Conservation (phyloP, 2,888 invertebrate genomes). For the Troides helena region DNA sequence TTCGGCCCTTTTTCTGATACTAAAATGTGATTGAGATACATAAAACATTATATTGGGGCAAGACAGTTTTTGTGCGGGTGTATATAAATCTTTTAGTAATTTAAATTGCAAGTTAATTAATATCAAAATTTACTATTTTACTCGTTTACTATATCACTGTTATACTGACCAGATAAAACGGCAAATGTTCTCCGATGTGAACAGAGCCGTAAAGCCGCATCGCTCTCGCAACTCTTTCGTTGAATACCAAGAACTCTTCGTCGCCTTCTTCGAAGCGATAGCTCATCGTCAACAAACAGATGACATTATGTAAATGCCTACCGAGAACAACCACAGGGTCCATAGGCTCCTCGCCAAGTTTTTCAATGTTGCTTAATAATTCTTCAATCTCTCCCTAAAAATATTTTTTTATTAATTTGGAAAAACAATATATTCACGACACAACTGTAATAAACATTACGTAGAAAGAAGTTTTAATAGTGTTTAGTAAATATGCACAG, state of each 20-base stretch:
- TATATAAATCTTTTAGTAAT: no score
- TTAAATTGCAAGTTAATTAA: no score
- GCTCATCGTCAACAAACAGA: conserved; percentile 89
- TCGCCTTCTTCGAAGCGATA: conserved; percentile 50
- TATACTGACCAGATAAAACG: conserved; percentile 75
- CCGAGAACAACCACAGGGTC: conserved; percentile 85
- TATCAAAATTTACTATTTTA: no score
- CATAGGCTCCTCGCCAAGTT: conserved; percentile 78
- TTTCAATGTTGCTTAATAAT: conserved; percentile 80
- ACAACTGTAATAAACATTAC: no score
- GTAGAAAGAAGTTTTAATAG: no score
- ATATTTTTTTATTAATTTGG: neutral
- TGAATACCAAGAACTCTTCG: conserved; percentile 84
- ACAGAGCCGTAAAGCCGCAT: conserved; percentile 89
- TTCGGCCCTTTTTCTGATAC: no score
- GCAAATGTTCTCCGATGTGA: conserved; percentile 87
- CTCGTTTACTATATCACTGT: neutral
- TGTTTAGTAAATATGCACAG: no score
- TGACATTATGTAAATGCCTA: conserved; percentile 90
- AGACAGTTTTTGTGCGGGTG: no score
- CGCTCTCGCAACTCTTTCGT: conserved; percentile 88
- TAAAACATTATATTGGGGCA: no score
- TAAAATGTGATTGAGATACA: no score
- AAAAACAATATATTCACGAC: neutral
- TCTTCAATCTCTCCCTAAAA: conserved; percentile 85